Percentiles rank a stretch among this genome's conserved stretches.
phyloP scores from a whole-genome alignment of 2,797 vertebrate genomes.

The Poecilia gillii region DNA sequence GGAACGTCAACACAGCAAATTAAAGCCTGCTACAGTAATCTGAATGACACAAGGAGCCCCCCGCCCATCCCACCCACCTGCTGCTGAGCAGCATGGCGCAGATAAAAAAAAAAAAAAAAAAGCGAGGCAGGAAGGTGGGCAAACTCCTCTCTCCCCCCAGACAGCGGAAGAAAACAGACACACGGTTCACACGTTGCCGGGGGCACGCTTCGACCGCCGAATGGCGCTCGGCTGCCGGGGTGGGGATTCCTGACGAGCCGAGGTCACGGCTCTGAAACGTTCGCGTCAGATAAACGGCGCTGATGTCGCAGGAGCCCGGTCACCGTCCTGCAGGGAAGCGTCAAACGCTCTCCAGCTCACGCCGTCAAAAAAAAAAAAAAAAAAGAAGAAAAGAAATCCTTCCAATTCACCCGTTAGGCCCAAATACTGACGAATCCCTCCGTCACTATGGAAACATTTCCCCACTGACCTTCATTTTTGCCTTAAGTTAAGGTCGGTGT shows the following conservation, averaged over 20 bases:
- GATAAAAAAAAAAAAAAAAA: slow-evolving; percentile 5
- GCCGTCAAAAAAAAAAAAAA: not conserved
- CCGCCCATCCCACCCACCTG: slow-evolving; percentile 39
- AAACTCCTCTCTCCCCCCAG: not conserved
- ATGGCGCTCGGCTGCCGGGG: not conserved
- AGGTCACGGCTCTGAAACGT: not conserved
- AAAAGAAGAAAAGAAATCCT: not conserved
- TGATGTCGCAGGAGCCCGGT: not conserved
- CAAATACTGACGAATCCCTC: not conserved
- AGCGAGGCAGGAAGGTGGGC: slow-evolving; percentile 19
- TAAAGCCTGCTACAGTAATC: slow-evolving; percentile 53
- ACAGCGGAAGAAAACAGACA: not conserved
- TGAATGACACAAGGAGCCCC: slow-evolving; percentile 46
- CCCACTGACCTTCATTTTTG: not conserved
- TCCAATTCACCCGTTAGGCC: not conserved
- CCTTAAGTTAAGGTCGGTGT: not conserved
- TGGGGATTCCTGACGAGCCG: not conserved
- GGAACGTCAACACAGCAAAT: slow-evolving; percentile 62
- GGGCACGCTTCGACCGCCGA: not conserved
- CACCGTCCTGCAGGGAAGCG: not conserved
- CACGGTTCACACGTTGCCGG: not conserved
- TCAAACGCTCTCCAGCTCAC: not conserved
- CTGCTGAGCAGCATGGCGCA: slow-evolving; percentile 43
- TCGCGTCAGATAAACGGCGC: not conserved
- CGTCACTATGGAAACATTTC: slow-evolving; percentile 8